Evolutionary conservation across 92 coral and sea anemone genomes (phyloP).

Genomic region (Bergia sp.): DNA sequence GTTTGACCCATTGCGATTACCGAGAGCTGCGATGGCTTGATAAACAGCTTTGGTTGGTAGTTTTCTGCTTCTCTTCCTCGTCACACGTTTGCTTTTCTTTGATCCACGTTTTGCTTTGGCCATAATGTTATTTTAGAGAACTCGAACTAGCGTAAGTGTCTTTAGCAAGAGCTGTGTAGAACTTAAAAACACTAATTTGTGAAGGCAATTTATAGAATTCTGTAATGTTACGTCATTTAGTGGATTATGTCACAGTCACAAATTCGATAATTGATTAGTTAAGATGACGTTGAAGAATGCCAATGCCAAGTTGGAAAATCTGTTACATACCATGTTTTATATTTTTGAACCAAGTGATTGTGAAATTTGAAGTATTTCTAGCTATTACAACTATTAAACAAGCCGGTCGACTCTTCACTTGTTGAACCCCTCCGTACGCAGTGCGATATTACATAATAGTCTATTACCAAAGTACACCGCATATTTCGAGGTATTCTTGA

Average conservation of each 20-base stretch:
- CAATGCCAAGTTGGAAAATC: neutral
- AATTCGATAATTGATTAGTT: neutral
- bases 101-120: constrained; percentile 39
- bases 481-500: no score
- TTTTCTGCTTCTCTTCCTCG: constrained; percentile 30
- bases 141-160: constrained; percentile 14
- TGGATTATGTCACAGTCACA: constrained; percentile 13
- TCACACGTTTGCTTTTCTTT: constrained; percentile 21
- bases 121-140: constrained; percentile 7
- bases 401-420: no score
- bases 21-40: constrained; percentile 33
- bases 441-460: no score
- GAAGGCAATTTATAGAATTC: constrained; percentile 26
- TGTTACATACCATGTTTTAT: neutral
- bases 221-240: constrained; percentile 14
- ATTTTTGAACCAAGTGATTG: no score
- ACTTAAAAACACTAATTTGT: neutral
- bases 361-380: no score
- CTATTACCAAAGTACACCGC: no score
- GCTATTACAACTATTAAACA: no score
- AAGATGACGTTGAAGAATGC: neutral
- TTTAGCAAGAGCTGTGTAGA: neutral
- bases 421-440: no score
- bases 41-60: constrained; percentile 38
- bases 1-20: constrained; percentile 42